phyloP scores from a whole-genome alignment of 2,113 vertebrate genomes.

The Procavia capensis region DNA sequence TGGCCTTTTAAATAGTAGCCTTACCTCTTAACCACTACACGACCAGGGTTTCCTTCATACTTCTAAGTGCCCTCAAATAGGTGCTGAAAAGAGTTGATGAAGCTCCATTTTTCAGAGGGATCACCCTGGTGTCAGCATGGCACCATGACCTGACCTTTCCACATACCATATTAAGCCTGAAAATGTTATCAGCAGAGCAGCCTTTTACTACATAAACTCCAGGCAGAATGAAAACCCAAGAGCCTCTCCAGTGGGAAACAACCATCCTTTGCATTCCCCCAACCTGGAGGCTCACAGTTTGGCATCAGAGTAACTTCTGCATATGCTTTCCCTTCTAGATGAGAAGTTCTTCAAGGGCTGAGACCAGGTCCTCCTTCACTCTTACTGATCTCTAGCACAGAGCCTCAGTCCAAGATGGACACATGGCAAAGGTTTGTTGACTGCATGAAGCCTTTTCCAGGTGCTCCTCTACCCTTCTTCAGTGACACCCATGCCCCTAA shows the following conservation, averaged over 20 bases:
- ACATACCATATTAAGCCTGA: neutral
- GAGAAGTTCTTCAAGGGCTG: neutral
- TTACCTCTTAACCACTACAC: too few relatives aligned
- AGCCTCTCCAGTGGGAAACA: neutral
- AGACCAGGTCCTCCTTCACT: neutral
- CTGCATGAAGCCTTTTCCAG: neutral
- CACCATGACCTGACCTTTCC: neutral
- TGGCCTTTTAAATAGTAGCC: too few relatives aligned
- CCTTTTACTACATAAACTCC: neutral
- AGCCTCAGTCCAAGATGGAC: neutral
- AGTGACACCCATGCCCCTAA: neutral
- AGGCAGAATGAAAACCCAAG: neutral
- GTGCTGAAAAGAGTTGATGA: neutral
- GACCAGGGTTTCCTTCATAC: neutral
- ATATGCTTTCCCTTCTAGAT: neutral
- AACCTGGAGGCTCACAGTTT: neutral
- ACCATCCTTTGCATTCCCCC: neutral
- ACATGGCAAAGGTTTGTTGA: neutral
- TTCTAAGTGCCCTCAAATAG: neutral
- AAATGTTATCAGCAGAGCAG: neutral
- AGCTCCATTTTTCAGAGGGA: neutral
- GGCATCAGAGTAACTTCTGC: neutral
- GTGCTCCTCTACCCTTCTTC: neutral
- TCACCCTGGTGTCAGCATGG: neutral
- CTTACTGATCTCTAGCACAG: neutral